Base-by-base conservation (phyloP, 1,140 invertebrate genomes). In the Ooceraea biroi region DNA sequence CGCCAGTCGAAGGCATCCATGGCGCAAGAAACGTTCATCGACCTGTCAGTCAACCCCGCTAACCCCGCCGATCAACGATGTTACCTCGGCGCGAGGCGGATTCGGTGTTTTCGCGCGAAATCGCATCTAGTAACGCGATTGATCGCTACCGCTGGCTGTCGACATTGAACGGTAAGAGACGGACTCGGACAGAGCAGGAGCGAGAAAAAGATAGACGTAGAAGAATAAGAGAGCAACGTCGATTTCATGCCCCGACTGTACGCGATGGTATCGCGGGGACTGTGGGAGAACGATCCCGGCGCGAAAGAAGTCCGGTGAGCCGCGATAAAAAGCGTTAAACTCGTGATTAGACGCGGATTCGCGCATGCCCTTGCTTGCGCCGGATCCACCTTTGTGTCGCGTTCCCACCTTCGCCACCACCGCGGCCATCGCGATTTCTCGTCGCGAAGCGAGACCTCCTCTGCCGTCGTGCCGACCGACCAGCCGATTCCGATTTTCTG, bases 211-310 rank as follows among this genome's bases (percentile, higher is more conserved):
- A 87, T 68, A 72, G 60, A 69, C 30, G n/a, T 63, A 41, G 52
- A 84, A 80, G 78, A 88, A 87, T 87, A 90, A 91, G 85, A 60
- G 85, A 87, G 77, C 83, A 84, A 85, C 84, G 30, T 41, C 57
- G 76, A 87, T 88, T 76, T 77, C 65, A 88, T 71, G 85, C 69
- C 61, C 46, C 61, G 46, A 52, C 50, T 60, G 19, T 55, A 58
- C 65, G 65, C 50, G 78, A 74, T 63, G 72, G 55, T 68, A 78
- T 82, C 78, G 71, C 78, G 69, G 87, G 86, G 87, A 90, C 92
- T 93, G 92, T 93, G 92, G 92, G 92, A 93, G 93, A 93, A 93
- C 88, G 90, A 93, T 92, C 91, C 74, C 57, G 85, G 84, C 85
- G 82, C 76, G 58, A 88, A 89, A 89, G 87, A 88, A 82, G 77